A percentile compares a stretch with the other conserved stretches of the same genome.
Conservation (phyloP, 1,140 invertebrate species). For the Lasioglossum albipes region DNA sequence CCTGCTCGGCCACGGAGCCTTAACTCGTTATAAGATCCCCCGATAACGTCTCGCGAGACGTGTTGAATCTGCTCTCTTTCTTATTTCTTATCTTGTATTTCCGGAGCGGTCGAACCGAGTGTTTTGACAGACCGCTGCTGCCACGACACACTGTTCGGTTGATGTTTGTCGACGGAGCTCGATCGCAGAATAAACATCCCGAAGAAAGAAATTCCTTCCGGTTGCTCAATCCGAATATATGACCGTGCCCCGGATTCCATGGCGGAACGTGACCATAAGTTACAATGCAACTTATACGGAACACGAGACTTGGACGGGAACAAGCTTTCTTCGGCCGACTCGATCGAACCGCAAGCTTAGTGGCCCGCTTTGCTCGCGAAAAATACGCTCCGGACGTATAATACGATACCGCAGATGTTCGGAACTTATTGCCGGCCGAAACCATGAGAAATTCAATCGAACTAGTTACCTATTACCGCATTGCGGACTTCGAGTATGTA, state of each 20-base stretch:
- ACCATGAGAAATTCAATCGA: background rate
- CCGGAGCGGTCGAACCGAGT: background rate
- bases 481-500: background rate
- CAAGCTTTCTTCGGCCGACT: background rate
- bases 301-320: too few species aligned
- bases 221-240: background rate
- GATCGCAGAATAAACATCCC: constrained; percentile 2
- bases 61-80: constrained; percentile 12
- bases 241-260: background rate
- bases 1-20: constrained; percentile 18
- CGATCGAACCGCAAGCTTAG: background rate
- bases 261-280: constrained; percentile 21
- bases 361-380: background rate
- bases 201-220: constrained; percentile 16
- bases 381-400: too few species aligned
- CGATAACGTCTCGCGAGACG: constrained; percentile 32
- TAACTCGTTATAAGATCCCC: constrained; percentile 55
- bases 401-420: too few species aligned
- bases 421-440: background rate
- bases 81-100: background rate
- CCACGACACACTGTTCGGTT: background rate
- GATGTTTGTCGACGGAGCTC: constrained; percentile 18
- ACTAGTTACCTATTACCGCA: background rate
- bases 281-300: background rate
- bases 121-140: constrained; percentile 31